Conservation (phyloP, 2,797 vertebrate genomes). For the Agapornis canus region DNA sequence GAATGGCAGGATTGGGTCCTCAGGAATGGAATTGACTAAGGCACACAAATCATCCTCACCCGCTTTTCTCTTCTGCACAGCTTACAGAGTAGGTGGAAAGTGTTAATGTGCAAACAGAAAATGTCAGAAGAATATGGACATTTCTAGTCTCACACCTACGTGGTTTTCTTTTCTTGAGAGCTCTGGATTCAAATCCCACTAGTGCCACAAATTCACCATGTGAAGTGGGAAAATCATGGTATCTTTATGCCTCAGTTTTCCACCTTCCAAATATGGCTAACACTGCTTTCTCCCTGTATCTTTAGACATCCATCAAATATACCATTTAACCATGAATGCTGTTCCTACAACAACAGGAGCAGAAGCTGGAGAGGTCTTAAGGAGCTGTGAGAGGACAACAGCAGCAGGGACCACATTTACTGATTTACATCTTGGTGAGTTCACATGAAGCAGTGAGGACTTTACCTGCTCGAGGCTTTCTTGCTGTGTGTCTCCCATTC, state of each 20-base stretch:
- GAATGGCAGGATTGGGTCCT: neutral
- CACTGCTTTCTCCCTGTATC: neutral
- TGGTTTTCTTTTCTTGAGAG: constrained; percentile 51
- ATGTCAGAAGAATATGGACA: constrained; percentile 42
- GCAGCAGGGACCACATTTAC: neutral
- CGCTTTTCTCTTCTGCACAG: neutral
- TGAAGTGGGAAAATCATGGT: neutral
- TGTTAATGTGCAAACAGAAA: constrained; percentile 32
- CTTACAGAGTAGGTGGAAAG: constrained; percentile 44
- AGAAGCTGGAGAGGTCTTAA: neutral
- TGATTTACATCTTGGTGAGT: neutral
- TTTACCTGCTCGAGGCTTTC: constrained; percentile 95
- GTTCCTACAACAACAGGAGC: neutral
- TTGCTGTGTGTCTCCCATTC: constrained; percentile 96
- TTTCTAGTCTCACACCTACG: constrained; percentile 32
- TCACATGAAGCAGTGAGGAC: neutral
- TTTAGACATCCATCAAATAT: neutral
- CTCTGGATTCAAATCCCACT: constrained; percentile 41
- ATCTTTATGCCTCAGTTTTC: neutral
- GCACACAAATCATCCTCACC: neutral
- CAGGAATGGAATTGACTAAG: neutral
- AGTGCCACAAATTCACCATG: neutral
- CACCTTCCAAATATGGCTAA: neutral
- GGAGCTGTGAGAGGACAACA: neutral
- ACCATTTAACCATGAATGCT: neutral